Percentiles rank a stretch among this genome's conserved stretches.
Conservation (phyloP, 2,113 vertebrate species). For the Salvelinus alpinus region DNA sequence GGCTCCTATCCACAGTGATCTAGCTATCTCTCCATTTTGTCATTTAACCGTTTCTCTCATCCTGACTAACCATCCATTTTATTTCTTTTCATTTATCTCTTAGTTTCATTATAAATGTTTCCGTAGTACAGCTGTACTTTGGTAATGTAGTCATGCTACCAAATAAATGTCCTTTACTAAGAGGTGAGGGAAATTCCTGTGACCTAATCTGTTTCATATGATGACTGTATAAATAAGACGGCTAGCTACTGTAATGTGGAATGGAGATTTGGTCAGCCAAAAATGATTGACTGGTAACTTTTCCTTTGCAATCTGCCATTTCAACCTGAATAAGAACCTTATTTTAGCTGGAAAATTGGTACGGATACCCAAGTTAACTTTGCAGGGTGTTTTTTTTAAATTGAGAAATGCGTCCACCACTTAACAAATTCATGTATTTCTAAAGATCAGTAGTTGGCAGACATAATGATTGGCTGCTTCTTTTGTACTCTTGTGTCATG, state of each 20-base stretch:
- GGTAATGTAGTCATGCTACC: constrained; percentile 8
- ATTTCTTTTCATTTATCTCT: background rate
- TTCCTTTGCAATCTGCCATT: background rate
- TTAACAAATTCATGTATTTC: no score
- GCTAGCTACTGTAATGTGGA: background rate
- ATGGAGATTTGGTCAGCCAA: constrained; percentile 8
- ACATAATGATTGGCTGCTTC: no score
- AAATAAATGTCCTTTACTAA: constrained; percentile 7
- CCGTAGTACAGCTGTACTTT: constrained; percentile 21
- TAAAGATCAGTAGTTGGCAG: no score
- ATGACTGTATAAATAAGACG: background rate
- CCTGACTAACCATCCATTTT: constrained; percentile 35
- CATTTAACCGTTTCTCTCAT: constrained; percentile 34
- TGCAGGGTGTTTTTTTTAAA: constrained; percentile 1
- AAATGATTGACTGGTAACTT: background rate
- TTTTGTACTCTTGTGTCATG: no score
- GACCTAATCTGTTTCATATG: background rate
- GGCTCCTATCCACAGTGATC: constrained; percentile 12
- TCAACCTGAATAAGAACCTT: no score
- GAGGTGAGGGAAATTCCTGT: constrained; percentile 11
- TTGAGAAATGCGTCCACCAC: background rate
- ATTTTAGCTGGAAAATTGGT: background rate
- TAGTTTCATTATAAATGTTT: constrained; percentile 7
- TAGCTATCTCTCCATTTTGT: constrained; percentile 20
- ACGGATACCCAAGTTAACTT: background rate